A percentile compares a stretch with the other conserved stretches of the same genome.
Evolutionary conservation across 1,140 invertebrate species (phyloP).

Genomic region (Ericerus pela): DNA sequence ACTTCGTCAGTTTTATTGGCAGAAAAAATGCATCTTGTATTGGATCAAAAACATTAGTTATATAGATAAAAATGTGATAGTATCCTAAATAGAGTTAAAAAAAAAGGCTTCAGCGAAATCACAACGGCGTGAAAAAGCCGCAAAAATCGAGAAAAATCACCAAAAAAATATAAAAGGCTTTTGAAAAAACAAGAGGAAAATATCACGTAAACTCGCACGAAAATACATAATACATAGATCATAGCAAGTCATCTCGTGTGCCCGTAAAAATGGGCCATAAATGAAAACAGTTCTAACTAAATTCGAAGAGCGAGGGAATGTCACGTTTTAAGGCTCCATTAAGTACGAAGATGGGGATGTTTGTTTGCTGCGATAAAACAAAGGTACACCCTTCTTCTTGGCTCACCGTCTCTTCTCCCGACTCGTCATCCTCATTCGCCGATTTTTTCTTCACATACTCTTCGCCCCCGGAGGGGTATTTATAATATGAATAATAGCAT

Average conservation of each 20-base stretch:
- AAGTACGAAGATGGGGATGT: background rate
- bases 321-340: constrained; percentile 8
- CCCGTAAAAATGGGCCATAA: constrained; percentile 6
- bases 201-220: background rate
- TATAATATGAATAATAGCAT: background rate
- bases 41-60: no score
- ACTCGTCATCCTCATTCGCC: background rate
- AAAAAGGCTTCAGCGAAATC: no score
- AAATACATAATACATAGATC: constrained; percentile 11
- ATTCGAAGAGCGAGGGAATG: constrained; percentile 1
- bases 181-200: background rate
- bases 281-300: background rate
- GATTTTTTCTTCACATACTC: background rate
- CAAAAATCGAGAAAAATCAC: no score
- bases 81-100: no score
- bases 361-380: constrained; percentile 8
- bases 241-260: background rate
- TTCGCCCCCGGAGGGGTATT: background rate
- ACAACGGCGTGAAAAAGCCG: no score
- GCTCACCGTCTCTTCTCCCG: no score
- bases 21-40: no score
- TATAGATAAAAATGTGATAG: no score
- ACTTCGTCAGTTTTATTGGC: no score
- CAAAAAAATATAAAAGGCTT: no score
- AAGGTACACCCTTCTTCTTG: background rate